Conservation (phyloP, 2,113 vertebrate genomes). For the Chloebia gouldiae region DNA sequence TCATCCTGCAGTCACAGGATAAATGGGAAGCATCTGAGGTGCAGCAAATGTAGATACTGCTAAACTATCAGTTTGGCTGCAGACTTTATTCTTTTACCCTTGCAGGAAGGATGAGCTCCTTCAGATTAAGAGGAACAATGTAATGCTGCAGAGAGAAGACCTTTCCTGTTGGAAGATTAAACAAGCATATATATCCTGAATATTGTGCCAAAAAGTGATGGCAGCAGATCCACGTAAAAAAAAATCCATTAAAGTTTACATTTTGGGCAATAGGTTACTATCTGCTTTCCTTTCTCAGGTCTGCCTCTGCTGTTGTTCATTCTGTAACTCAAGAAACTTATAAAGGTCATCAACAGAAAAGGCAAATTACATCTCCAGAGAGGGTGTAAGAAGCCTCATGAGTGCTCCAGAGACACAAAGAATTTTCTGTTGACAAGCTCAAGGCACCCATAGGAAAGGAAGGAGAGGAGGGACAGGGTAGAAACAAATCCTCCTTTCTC, state of each 20-base stretch:
- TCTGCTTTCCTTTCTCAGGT: neutral
- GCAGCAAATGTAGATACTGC: neutral
- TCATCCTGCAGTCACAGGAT: neutral
- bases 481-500: neutral
- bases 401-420: neutral
- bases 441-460: neutral
- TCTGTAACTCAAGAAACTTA: neutral
- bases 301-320: neutral
- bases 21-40: neutral
- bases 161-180: neutral
- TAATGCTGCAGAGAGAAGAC: neutral
- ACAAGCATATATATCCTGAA: neutral
- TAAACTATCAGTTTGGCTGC: neutral
- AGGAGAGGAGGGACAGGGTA: accelerated
- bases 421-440: neutral
- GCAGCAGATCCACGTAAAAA: neutral
- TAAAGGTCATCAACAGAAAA: neutral
- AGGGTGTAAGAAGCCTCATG: neutral
- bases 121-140: neutral
- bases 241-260: neutral
- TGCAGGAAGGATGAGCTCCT: neutral
- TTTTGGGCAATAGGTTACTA: neutral
- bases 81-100: neutral
- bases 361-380: neutral
- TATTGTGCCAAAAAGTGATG: neutral